Percentiles rank a stretch among this genome's conserved stretches.
phyloP scores from a whole-genome alignment of 2,113 vertebrate genomes.

The Numida meleagris region DNA sequence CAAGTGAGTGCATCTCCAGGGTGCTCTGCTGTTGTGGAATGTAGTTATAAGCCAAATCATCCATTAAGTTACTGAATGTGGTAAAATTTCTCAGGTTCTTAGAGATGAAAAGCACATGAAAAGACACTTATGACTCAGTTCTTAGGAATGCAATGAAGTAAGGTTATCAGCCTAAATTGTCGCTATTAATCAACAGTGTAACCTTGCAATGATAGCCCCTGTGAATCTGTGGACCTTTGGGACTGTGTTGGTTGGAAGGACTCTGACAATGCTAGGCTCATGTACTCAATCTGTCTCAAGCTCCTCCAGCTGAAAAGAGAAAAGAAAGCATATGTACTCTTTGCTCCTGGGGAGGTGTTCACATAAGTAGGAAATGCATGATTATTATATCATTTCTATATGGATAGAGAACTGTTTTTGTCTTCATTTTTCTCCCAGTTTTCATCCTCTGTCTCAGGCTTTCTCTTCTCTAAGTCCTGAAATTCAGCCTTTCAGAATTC shows the following conservation, averaged over 20 bases:
- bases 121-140: not conserved
- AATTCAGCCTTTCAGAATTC: not conserved
- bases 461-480: not conserved
- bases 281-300: not conserved
- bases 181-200: constrained; percentile 8
- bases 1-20: constrained; percentile 62
- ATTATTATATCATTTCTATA: not conserved
- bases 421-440: not conserved
- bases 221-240: not conserved
- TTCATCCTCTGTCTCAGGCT: not conserved
- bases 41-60: constrained; percentile 45
- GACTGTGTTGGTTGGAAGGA: not conserved
- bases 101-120: constrained; percentile 12
- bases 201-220: not conserved
- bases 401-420: not conserved
- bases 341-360: not conserved
- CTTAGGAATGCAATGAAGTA: not conserved
- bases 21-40: constrained; percentile 47
- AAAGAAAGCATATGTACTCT: not conserved
- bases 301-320: not conserved
- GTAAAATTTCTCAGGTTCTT: constrained; percentile 45
- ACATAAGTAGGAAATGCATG: not conserved
- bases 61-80: constrained; percentile 42
- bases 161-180: constrained; percentile 20
- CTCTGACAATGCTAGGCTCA: not conserved